These are phyloP conservation scores for Xyrauchen texanus DNA, from an alignment of 2,113 vertebrate genomes.

Conservation along the genomic window DNA sequence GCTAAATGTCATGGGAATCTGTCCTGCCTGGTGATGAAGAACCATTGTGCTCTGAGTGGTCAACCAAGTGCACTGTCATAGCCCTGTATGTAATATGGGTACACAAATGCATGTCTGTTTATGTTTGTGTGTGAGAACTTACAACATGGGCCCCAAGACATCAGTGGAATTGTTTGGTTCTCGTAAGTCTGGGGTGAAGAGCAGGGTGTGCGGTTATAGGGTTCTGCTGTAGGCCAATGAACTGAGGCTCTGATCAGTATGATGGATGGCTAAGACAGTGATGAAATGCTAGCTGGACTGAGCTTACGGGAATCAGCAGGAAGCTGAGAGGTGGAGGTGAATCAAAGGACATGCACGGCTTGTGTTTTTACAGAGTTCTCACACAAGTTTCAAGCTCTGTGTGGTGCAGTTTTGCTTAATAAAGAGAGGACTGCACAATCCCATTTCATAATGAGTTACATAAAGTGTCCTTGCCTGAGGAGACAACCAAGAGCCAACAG, in stretches of 20 bases:
- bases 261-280: slow-evolving; percentile 1
- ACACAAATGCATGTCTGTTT: slow-evolving; percentile 9
- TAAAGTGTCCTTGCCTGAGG: slow-evolving; percentile 32
- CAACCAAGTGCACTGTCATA: neutral
- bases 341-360: slow-evolving; percentile 17
- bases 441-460: slow-evolving; percentile 55
- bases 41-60: neutral
- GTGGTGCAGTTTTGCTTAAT: neutral
- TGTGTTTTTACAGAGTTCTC: neutral
- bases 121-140: slow-evolving; percentile 8
- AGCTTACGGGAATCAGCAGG: slow-evolving; percentile 14
- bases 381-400: slow-evolving; percentile 1
- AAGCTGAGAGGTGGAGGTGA: slow-evolving; percentile 12
- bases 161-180: slow-evolving; percentile 38
- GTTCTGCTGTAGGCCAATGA: slow-evolving; percentile 14
- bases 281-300: neutral
- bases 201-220: slow-evolving; percentile 1
- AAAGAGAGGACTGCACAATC: slow-evolving; percentile 3
- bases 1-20: neutral
- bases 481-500: slow-evolving; percentile 9
- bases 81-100: slow-evolving; percentile 14
- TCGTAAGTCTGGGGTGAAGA: slow-evolving; percentile 22
- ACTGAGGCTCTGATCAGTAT: neutral
- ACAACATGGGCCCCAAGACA: slow-evolving; percentile 13
- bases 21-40: slow-evolving; percentile 8